Base-by-base conservation (phyloP, 2,888 invertebrate genomes). In the Oscheius sp. region DNA sequence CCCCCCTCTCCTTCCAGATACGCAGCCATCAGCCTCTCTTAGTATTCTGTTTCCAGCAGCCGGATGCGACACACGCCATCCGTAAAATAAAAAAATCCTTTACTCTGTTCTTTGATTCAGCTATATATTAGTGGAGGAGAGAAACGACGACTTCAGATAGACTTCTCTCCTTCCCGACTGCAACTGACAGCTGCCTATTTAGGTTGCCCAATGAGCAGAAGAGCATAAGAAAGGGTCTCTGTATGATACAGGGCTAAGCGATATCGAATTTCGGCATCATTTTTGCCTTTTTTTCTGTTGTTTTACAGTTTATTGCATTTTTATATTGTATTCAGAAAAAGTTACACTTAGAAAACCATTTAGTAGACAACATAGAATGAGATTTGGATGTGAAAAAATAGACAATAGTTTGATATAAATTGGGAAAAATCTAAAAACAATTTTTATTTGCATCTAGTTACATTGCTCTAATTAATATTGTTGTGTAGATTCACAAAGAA, bases 31-130 rank as follows among this genome's bases (percentile, higher is more conserved):
- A 47, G 54, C 32, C 28, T 24, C 59, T 41, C 59, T 59, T 44
- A 44, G 59, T 41, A 24, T 59, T 44, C 59, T 41, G 30, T 59
- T 59, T n/a, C n/a, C n/a, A n/a, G 59, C 59, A 59, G 59, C n/a
- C 54, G 54, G 54, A 54, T 22, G 33, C 17, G 20, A 30, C 32
- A 32, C 30, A 30, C 32, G 54, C 32, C 33, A 54, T 6, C 32
- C 36, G 17, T 32, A n/a, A 24, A 6, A 24, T 22, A 12, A 47
- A 24, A 24, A 20, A 24, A 2, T 47, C 4, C 22, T 47, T 24
- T 24, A 47, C 12, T 22, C 24, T 22, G 20, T 47, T 22, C 3
- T 20, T 9, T 47, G 22, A 17, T 20, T 47, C 17, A 20, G 47
- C 14, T 20, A 22, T 2, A 47, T 20, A 20, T 47, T 22, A 20